phyloP scores from a whole-genome alignment of 2,113 vertebrate genomes.

The Urocolius indicus region DNA sequence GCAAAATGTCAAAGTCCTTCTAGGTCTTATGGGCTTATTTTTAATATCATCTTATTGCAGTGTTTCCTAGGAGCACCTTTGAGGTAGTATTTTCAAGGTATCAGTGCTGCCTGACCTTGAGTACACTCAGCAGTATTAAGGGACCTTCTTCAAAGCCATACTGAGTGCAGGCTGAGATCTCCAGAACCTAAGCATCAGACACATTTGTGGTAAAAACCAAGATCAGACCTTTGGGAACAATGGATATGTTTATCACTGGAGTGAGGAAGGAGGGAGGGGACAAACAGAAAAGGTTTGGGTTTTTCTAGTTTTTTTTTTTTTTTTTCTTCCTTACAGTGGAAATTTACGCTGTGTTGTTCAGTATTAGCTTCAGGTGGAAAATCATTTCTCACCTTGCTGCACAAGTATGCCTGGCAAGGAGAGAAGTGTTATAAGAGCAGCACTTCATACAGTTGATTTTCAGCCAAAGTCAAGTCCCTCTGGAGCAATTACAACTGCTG shows the following conservation, averaged over 20 bases:
- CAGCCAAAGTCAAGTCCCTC: conserved; percentile 10
- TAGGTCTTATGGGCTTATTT: background rate
- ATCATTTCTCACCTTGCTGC: conserved; percentile 14
- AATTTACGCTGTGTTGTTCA: background rate
- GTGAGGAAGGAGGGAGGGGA: background rate
- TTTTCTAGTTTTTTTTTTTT: background rate
- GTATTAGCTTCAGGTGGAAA: conserved; percentile 24
- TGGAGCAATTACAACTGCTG: background rate
- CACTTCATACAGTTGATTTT: conserved; percentile 32
- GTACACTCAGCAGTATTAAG: background rate
- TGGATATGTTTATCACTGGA: background rate
- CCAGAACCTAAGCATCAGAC: background rate
- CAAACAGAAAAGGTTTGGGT: background rate
- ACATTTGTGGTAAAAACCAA: conserved; percentile 17
- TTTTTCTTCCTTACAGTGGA: background rate
- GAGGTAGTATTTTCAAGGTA: background rate
- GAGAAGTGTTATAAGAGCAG: conserved; percentile 14
- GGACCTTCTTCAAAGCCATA: background rate
- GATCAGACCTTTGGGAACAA: background rate
- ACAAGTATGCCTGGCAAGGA: conserved; percentile 28
- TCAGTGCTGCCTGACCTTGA: background rate
- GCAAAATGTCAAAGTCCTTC: conserved; percentile 31
- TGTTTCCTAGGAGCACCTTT: background rate
- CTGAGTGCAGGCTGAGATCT: background rate
- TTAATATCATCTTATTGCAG: background rate